A percentile compares a stretch with the other conserved stretches of the same genome.
These are phyloP conservation scores for Silurus glanis DNA, from an alignment of 2,113 vertebrate genomes.

Conservation along the genomic window DNA sequence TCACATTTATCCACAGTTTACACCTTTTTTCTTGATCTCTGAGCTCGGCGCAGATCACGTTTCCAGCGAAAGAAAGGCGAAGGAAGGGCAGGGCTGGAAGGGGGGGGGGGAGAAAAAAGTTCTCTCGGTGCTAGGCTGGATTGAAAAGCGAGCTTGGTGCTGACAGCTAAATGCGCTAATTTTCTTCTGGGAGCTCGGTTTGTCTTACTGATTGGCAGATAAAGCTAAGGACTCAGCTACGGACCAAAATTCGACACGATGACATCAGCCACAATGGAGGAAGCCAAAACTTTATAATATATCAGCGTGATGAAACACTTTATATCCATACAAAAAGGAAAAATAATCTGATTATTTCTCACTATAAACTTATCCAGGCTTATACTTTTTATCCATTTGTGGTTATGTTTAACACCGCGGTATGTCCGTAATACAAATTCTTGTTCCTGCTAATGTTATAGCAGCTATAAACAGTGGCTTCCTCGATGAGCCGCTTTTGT, in stretches of 20 bases:
- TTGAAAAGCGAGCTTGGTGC: conserved; percentile 95
- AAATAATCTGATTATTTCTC: background rate
- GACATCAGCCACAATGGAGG: conserved; percentile 73
- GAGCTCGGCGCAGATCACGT: conserved; percentile 84
- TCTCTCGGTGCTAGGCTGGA: conserved; percentile 85
- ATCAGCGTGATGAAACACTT: background rate
- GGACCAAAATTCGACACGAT: conserved; percentile 79
- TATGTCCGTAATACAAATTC: background rate
- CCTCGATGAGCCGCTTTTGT: background rate
- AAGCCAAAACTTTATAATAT: conserved; percentile 18
- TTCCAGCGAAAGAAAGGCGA: conserved; percentile 83
- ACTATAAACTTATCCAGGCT: background rate
- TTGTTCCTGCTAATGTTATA: background rate
- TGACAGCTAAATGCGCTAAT: conserved; percentile 99
- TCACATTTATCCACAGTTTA: conserved; percentile 89
- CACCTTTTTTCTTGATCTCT: conserved; percentile 91
- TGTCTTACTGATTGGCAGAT: conserved; percentile 84
- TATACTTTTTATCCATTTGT: background rate
- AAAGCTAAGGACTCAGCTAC: conserved; percentile 72
- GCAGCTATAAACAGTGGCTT: background rate
- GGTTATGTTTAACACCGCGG: background rate
- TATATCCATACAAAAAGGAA: background rate
- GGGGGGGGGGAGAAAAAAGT: conserved; percentile 51
- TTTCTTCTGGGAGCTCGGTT: conserved; percentile 88
- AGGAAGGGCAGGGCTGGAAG: conserved; percentile 63